Percentiles rank a stretch among this genome's conserved stretches.
Conservation (phyloP, 2,797 vertebrate species). For the Mormyrops attenuatus region DNA sequence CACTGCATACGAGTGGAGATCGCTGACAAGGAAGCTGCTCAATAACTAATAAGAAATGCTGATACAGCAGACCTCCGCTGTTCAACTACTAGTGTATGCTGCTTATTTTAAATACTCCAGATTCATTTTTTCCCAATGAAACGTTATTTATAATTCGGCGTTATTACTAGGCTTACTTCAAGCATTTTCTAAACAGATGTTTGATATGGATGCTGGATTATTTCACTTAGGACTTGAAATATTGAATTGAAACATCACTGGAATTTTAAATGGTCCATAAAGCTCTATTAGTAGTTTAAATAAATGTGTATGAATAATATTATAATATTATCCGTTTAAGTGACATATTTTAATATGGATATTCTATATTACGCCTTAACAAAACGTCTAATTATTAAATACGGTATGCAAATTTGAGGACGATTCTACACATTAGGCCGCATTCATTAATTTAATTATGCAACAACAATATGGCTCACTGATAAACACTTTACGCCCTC, state of each 20-base stretch:
- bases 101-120: background rate
- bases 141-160: background rate
- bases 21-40: background rate
- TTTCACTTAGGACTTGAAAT: background rate
- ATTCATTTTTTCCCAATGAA: background rate
- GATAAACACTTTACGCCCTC: background rate
- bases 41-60: background rate
- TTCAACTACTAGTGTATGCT: background rate
- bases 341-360: background rate
- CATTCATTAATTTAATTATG: background rate
- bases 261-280: background rate
- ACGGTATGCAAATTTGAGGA: background rate
- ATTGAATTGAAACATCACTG: background rate
- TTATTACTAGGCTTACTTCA: background rate
- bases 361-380: background rate
- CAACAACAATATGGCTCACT: background rate
- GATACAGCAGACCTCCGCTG: background rate
- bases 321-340: background rate
- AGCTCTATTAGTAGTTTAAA: background rate
- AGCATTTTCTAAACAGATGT: background rate
- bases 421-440: background rate
- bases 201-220: background rate
- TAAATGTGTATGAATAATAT: background rate
- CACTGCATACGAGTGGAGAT: background rate
- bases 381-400: background rate